Evolutionary conservation across 2,888 invertebrate species (phyloP).

Genomic region (Subacronicta megacephala): DNA sequence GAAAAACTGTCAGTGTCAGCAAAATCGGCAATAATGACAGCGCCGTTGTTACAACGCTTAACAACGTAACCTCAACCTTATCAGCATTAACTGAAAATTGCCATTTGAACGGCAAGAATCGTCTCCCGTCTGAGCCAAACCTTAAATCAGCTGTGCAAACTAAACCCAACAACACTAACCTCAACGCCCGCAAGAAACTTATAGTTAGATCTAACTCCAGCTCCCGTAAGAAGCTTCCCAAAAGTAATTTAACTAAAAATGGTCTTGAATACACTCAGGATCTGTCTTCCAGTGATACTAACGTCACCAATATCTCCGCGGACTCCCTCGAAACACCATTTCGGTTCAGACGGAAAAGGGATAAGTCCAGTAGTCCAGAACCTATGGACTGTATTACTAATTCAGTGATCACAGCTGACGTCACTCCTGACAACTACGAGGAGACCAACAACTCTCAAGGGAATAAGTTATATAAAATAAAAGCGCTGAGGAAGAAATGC

Average conservation of each 20-base stretch:
- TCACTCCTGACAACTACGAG: constrained; percentile 82
- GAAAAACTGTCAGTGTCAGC: constrained; percentile 72
- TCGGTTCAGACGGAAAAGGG: constrained; percentile 83
- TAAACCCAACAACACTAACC: constrained; percentile 67
- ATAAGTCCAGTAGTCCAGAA: constrained; percentile 83
- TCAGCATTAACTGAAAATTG: constrained; percentile 85
- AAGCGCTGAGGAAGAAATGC: constrained; percentile 84
- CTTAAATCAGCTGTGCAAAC: constrained; percentile 68
- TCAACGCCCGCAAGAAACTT: constrained; percentile 78
- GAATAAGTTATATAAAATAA: constrained; percentile 85
- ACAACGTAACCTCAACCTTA: constrained; percentile 81
- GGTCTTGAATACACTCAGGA: constrained; percentile 80
- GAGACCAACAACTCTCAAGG: constrained; percentile 86
- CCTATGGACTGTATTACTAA: constrained; percentile 85
- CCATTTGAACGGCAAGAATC: constrained; percentile 83
- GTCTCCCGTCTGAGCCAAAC: constrained; percentile 81
- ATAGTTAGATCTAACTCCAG: constrained; percentile 82
- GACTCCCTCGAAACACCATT: constrained; percentile 85
- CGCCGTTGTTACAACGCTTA: constrained; percentile 67
- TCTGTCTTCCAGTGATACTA: constrained; percentile 86
- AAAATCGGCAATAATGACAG: constrained; percentile 73
- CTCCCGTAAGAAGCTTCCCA: constrained; percentile 82
- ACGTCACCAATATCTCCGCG: constrained; percentile 84
- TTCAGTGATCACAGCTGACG: constrained; percentile 82
- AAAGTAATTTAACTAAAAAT: constrained; percentile 71